Evolutionary conservation across 1,140 invertebrate species (phyloP), one percentile per base, ranked within the genome.

Genomic region (Drosophila fuyamai): DNA sequence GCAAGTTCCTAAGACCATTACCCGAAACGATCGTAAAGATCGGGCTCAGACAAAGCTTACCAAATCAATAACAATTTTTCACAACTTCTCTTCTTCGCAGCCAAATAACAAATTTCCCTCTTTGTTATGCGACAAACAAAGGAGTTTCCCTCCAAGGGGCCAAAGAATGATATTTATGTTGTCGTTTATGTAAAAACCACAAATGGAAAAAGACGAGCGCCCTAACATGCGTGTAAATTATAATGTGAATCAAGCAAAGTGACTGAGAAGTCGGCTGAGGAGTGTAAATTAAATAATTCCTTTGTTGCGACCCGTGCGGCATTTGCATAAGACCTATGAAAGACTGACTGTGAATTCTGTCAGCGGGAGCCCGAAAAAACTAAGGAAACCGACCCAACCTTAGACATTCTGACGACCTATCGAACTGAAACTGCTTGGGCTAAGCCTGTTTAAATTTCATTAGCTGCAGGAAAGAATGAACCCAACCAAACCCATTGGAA

Each of bases 281-380:
- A 77, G 78, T 65, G 82, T 85, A 88, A 85, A 86, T 85, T 86
- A 85, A 86, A 85, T 85, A 85, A 85, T 86, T 86, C 84, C 82
- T 81, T 85, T 85, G 82, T 85, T 50, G 56, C 76, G 16, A 38
- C 16, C 59, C 58, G 40, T 55, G 76, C 38, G 50, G 55, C 67
- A 85, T 88, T 85, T 82, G 72, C 79, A 88, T 85, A 85, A 88
- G 61, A 67, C 57, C 58, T 62, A 57, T 73, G 79, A 81, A 77
- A 67, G 63, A 82, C 61, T 32, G 23, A 4, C 23, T 23, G 23
- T 23, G 54, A 63, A 67, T 63, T 76, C 57, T 57, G 47, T 57
- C 82, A 79, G 79, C 82, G 54, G 79, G 82, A 58, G 63, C 53
- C 50, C 76, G 7, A 47, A 58, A 13, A 50, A 14, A 51, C 29